These are phyloP conservation scores for Parotia lawesii DNA, from an alignment of 2,113 vertebrate genomes.

Conservation along the genomic window DNA sequence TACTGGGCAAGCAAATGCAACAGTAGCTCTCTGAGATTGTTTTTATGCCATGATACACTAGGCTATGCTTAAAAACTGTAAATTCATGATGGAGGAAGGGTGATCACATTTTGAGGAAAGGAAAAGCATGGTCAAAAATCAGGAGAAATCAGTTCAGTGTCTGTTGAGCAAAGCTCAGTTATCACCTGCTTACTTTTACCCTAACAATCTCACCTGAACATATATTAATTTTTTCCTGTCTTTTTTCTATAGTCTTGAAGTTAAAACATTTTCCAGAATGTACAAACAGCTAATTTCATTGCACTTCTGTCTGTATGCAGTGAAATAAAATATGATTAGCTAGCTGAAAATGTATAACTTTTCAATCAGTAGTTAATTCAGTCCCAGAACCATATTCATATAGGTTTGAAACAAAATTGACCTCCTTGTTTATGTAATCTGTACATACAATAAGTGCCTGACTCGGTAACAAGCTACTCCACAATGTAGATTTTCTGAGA, in stretches of 20 bases:
- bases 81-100: neutral
- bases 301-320: constrained; percentile 38
- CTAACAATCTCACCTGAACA: neutral
- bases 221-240: neutral
- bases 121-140: neutral
- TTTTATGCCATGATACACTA: neutral
- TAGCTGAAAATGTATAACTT: constrained; percentile 48
- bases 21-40: neutral
- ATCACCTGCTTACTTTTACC: neutral
- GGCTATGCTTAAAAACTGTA: neutral
- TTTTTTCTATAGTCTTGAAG: neutral
- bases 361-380: constrained; percentile 53
- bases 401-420: constrained; percentile 64
- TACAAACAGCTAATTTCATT: constrained; percentile 66
- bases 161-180: neutral
- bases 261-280: constrained; percentile 29
- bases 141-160: neutral
- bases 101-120: neutral
- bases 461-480: constrained; percentile 52
- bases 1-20: neutral
- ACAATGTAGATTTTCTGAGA: constrained; percentile 3
- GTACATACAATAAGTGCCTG: constrained; percentile 51
- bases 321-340: constrained; percentile 46
- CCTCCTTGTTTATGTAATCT: constrained; percentile 61
- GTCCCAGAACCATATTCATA: constrained; percentile 19